Conservation (phyloP, 1,140 invertebrate genomes). For the Oscheius sp. region DNA sequence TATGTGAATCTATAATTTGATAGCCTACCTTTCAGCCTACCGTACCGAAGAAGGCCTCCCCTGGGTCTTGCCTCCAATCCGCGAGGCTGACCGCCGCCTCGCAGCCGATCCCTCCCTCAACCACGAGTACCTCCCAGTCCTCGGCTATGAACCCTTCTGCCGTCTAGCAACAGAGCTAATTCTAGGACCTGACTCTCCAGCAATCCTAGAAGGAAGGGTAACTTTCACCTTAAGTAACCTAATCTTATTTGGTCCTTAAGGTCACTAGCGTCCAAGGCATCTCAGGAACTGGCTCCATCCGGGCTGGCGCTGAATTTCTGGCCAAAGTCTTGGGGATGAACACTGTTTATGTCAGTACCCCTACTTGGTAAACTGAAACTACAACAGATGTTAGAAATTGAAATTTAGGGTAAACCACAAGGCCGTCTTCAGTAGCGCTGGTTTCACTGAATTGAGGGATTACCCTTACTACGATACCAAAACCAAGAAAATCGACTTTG, state of each 20-base stretch:
- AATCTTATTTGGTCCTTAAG: constrained; percentile 62
- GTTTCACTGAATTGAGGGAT: constrained; percentile 72
- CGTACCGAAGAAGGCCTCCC: constrained; percentile 85
- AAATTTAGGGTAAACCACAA: constrained; percentile 73
- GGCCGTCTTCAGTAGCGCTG: constrained; percentile 80
- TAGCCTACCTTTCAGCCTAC: constrained; percentile 87
- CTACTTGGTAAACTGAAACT: constrained; percentile 74
- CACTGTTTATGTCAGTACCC: constrained; percentile 83
- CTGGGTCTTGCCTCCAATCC: constrained; percentile 93
- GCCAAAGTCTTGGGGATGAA: constrained; percentile 72
- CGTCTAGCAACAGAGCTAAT: constrained; percentile 77
- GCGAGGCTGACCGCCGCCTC: constrained; percentile 79
- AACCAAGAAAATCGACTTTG: constrained; percentile 76
- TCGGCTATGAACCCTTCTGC: constrained; percentile 80
- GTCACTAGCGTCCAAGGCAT: constrained; percentile 84
- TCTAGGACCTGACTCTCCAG: constrained; percentile 75
- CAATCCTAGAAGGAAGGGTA: constrained; percentile 71
- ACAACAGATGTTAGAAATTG: neutral
- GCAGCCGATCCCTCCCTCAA: constrained; percentile 79
- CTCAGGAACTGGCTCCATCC: constrained; percentile 79
- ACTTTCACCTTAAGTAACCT: constrained; percentile 5
- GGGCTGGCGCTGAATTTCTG: constrained; percentile 86
- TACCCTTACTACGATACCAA: constrained; percentile 90
- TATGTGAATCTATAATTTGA: too few species aligned
- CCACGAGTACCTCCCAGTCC: constrained; percentile 92